Evolutionary conservation across 2,888 invertebrate genomes (phyloP).

Genomic region (Pegoplata infirma): DNA sequence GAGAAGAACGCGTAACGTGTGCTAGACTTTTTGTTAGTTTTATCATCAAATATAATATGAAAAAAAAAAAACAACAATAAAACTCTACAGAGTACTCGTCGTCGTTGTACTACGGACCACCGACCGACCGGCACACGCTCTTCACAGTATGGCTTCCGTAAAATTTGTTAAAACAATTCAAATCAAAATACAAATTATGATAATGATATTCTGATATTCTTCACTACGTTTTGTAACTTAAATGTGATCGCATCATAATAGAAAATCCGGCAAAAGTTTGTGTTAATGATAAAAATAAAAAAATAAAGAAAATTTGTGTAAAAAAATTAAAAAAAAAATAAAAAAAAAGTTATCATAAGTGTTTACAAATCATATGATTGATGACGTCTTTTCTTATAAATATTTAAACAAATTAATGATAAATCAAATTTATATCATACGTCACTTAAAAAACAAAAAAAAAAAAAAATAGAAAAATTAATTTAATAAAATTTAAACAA

Average conservation of each 20-base stretch:
- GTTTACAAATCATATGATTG: slow-evolving; percentile 24
- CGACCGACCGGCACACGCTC: not conserved
- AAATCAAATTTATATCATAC: slow-evolving; percentile 36
- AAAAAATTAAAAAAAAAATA: slow-evolving; percentile 16
- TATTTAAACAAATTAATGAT: slow-evolving; percentile 50
- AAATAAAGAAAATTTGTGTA: not conserved
- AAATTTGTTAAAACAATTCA: slow-evolving; percentile 46
- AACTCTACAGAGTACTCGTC: too few species aligned
- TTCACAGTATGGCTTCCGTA: not conserved
- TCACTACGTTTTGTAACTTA: slow-evolving; percentile 42
- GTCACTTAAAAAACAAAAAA: slow-evolving; percentile 12
- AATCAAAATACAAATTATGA: slow-evolving; percentile 53
- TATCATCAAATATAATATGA: too few species aligned
- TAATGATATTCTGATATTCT: too few species aligned
- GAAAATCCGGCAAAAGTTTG: not conserved
- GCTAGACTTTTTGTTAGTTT: not conserved
- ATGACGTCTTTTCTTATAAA: slow-evolving; percentile 32
- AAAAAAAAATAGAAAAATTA: too few species aligned
- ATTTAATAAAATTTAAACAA: slow-evolving; percentile 12
- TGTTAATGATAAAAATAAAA: not conserved
- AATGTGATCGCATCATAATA: slow-evolving; percentile 29
- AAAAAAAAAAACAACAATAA: not conserved
- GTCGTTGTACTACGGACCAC: too few species aligned
- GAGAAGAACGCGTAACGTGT: not conserved
- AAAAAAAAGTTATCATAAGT: slow-evolving; percentile 30